phyloP scores from a whole-genome alignment of 2,113 vertebrate genomes.

The Corvus moneduloides region DNA sequence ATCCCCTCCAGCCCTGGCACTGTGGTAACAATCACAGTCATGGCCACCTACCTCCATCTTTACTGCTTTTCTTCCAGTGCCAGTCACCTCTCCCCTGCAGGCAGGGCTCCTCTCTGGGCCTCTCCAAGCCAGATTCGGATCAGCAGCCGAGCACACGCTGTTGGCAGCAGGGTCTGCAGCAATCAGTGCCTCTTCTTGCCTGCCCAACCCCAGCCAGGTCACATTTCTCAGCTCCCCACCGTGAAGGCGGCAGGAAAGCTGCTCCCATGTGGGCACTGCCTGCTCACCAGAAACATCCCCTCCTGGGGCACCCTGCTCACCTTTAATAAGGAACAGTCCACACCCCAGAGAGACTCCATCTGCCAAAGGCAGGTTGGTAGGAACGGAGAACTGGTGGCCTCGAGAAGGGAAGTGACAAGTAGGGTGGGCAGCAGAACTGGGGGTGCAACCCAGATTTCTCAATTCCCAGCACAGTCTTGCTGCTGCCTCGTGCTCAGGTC shows the following conservation, averaged over 20 bases:
- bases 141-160: accelerated
- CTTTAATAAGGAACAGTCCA: neutral
- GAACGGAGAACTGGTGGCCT: neutral
- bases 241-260: accelerated
- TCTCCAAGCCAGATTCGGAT: accelerated
- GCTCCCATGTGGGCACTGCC: accelerated
- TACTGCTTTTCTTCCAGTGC: neutral
- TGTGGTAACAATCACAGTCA: neutral
- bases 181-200: neutral
- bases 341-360: neutral
- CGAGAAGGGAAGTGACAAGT: neutral
- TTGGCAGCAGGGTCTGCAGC: neutral
- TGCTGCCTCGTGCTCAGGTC: neutral
- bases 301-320: neutral
- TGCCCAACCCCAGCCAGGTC: neutral
- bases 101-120: neutral
- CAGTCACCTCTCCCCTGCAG: neutral
- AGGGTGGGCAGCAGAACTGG: neutral
- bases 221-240: neutral
- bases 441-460: constrained; percentile 19
- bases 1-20: neutral
- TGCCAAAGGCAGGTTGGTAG: neutral
- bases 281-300: neutral
- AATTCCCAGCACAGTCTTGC: neutral
- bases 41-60: neutral